Base-by-base conservation (phyloP, 64 coral and sea anemone genomes). In the Dendronephthya gigantea region DNA sequence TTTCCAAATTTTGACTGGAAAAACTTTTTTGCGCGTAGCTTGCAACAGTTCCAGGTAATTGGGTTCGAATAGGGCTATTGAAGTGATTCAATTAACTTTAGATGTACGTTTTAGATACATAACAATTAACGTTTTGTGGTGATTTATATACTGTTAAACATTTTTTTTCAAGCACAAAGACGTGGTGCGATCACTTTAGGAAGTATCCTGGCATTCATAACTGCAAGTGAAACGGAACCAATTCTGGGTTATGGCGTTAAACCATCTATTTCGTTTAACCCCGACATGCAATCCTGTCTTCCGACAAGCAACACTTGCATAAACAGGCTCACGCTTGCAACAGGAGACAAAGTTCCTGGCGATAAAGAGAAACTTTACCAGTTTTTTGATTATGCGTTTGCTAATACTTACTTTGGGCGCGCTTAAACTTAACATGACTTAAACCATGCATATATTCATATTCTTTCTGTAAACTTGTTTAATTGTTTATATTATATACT, bases 241-340 rank as follows among this genome's bases (percentile, higher is more conserved):
- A 68, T 69, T 38, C 41, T 86, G 48, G 74, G 86, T 32, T 88
- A 50, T 14, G 48, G 25, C 10, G 74, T 83, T 15, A 82, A 83
- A 14, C 86, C 86, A 35, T 40, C 7, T 51, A 88, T 88, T 35
- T 23, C 19, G 15, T 88, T 82, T 27, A 30, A 33, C 37, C 16
- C 9, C 10, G 35, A 72, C n/a, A 36, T 45, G 29, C 39, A 28
- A 50, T 88, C 86, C 16, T 43, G 39, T 76, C 74, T 88, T 32
- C 86, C 86, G 23, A 88, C 35, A 27, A 82, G 86, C n/a, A 88
- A 88, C 48, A 82, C 72, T 3, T 88, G 86, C 19, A 88, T 82
- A 23, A 88, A 82, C 48, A 88, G 49, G 75, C 75, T 88, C 4
- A 88, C 68, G 14, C 72, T 88, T 39, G 36, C 75, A 10, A 51